phyloP scores from a whole-genome alignment of 2,797 vertebrate genomes.

The Esox masquinongy region DNA sequence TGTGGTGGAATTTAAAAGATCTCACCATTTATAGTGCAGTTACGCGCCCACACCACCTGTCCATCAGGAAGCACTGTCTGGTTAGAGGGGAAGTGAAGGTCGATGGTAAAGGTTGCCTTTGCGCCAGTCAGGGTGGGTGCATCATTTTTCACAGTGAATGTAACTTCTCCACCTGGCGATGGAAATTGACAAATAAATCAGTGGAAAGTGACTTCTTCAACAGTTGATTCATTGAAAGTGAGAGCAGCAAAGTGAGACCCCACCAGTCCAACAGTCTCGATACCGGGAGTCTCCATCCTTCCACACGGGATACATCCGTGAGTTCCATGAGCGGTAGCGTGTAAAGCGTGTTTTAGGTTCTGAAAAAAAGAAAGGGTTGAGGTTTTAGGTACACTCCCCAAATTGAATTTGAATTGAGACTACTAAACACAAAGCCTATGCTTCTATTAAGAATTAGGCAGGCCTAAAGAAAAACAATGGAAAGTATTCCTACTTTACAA shows the following conservation, averaged over 20 bases:
- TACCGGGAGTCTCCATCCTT: constrained; percentile 73
- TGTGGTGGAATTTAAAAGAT: constrained; percentile 4
- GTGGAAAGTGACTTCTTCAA: background rate
- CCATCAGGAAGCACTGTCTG: constrained; percentile 83
- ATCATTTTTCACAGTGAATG: constrained; percentile 85
- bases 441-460: background rate
- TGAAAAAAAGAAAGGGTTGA: constrained; percentile 45
- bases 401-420: background rate
- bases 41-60: constrained; percentile 83
- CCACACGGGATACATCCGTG: constrained; percentile 85
- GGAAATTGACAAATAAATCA: background rate
- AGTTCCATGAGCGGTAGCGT: constrained; percentile 82
- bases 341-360: constrained; percentile 74
- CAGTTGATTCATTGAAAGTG: background rate
- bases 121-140: constrained; percentile 87
- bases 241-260: constrained; percentile 22
- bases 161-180: constrained; percentile 82
- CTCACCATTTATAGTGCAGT: constrained; percentile 77
- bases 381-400: background rate
- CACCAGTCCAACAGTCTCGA: constrained; percentile 87
- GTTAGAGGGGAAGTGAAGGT: constrained; percentile 83
- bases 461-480: too few species aligned
- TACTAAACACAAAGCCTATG: background rate
- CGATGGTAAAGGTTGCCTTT: constrained; percentile 82
- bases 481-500: too few species aligned